A percentile compares a stretch with the other conserved stretches of the same genome.
phyloP scores from a whole-genome alignment of 1,140 invertebrate species.

The Goniozus legneri region DNA sequence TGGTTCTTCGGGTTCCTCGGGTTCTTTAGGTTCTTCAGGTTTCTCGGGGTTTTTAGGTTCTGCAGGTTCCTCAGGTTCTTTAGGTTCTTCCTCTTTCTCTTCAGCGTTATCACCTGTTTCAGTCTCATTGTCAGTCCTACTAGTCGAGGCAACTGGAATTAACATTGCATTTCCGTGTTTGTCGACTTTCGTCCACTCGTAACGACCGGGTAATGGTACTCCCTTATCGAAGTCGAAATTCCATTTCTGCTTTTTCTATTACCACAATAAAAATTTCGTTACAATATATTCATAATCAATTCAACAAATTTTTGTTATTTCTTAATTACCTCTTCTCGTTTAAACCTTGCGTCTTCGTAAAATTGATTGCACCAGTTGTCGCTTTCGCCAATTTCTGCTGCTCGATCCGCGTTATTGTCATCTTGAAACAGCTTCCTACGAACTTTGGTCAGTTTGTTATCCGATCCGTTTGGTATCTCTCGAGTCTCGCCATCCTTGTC shows the following conservation, averaged over 20 bases:
- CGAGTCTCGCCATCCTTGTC: constrained; percentile 33
- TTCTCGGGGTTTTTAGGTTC: too few relatives aligned
- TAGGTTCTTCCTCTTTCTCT: not conserved
- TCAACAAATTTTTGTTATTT: constrained; percentile 4
- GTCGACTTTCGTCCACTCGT: constrained; percentile 36
- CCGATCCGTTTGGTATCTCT: too few relatives aligned
- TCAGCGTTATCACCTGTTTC: not conserved
- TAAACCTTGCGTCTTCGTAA: constrained; percentile 23
- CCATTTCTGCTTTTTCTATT: constrained; percentile 39
- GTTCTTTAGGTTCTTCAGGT: too few relatives aligned
- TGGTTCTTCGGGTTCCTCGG: too few relatives aligned
- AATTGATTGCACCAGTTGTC: constrained; percentile 20
- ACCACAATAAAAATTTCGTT: constrained; percentile 7
- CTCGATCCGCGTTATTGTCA: constrained; percentile 15
- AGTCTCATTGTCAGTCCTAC: not conserved
- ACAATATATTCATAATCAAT: not conserved
- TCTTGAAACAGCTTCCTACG: constrained; percentile 39
- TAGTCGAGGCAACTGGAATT: too few relatives aligned
- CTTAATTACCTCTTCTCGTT: constrained; percentile 31
- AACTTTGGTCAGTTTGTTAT: constrained; percentile 25
- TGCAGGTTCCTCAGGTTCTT: too few relatives aligned
- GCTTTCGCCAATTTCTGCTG: constrained; percentile 16
- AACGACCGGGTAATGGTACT: constrained; percentile 36
- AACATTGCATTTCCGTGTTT: constrained; percentile 27
- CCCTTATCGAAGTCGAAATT: constrained; percentile 48